These are phyloP conservation scores for Chaetogeoica ovagalla DNA, from an alignment of 2,888 invertebrate genomes.

Conservation along the genomic window DNA sequence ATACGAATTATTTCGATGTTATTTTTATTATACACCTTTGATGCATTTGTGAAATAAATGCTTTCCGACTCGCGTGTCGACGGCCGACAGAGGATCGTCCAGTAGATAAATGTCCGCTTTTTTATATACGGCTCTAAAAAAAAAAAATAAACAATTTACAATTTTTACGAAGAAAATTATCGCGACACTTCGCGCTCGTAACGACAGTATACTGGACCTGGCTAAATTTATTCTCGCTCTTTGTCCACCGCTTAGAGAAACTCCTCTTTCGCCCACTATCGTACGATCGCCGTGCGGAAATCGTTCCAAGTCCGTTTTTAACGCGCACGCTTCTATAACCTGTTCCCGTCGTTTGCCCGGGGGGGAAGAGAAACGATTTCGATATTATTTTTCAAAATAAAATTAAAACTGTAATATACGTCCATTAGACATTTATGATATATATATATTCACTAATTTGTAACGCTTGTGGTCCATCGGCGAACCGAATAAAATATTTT, in stretches of 20 bases:
- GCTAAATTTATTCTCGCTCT: conserved; percentile 71
- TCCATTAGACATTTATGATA: too few species aligned
- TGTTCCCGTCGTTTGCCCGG: conserved; percentile 58
- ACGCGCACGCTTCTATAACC: conserved; percentile 72
- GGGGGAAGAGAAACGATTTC: too few species aligned
- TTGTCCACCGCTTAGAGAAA: conserved; percentile 83
- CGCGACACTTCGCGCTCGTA: too few species aligned
- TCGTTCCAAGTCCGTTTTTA: conserved; percentile 73
- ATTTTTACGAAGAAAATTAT: conserved; percentile 54
- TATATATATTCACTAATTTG: conserved; percentile 61
- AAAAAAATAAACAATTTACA: background rate
- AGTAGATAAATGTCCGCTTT: conserved; percentile 64
- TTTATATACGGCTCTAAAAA: conserved; percentile 63
- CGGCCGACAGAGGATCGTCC: conserved; percentile 66
- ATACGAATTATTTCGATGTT: background rate
- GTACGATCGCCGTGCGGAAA: conserved; percentile 82
- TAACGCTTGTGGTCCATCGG: conserved; percentile 73
- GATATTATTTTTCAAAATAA: too few species aligned
- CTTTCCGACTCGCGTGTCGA: conserved; percentile 64
- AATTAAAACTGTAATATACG: too few species aligned
- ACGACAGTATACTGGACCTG: conserved; percentile 57
- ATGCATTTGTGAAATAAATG: conserved; percentile 65
- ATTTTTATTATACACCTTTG: conserved; percentile 54
- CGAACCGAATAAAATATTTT: conserved; percentile 90
- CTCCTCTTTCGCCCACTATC: conserved; percentile 84